A percentile compares a stretch with the other conserved stretches of the same genome.
phyloP scores from a whole-genome alignment of 2,888 invertebrate genomes.

The Hoplodrina blanda region DNA sequence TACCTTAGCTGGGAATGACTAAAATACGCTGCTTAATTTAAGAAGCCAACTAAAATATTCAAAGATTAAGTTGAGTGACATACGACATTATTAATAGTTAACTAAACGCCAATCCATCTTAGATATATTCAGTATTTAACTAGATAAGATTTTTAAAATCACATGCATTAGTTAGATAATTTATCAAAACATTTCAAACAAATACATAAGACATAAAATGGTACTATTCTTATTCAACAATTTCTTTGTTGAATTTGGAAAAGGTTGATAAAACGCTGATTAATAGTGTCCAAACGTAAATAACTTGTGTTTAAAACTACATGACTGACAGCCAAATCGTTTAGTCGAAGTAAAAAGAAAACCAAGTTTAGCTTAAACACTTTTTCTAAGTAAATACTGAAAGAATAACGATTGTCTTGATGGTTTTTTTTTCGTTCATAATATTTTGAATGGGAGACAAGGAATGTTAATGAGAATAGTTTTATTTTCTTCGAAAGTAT shows the following conservation, averaged over 20 bases:
- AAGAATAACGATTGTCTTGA: neutral
- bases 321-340: neutral
- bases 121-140: neutral
- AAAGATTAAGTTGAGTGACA: slow-evolving; percentile 1
- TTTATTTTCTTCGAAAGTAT: neutral
- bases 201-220: neutral
- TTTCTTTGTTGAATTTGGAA: neutral
- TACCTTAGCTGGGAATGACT: neutral
- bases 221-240: neutral
- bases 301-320: neutral
- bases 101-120: neutral
- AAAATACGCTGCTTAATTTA: neutral
- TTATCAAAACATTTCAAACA: slow-evolving; percentile 9
- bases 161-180: neutral
- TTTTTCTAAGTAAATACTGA: slow-evolving; percentile 1
- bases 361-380: neutral
- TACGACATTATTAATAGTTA: neutral
- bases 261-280: neutral
- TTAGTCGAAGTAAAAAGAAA: neutral
- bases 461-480: neutral
- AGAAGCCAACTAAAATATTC: neutral
- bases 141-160: neutral
- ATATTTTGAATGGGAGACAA: neutral
- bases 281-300: slow-evolving; percentile 12
- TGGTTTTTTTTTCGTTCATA: neutral